Conservation (phyloP, 2,797 vertebrate genomes). For the Chelonia mydas region DNA sequence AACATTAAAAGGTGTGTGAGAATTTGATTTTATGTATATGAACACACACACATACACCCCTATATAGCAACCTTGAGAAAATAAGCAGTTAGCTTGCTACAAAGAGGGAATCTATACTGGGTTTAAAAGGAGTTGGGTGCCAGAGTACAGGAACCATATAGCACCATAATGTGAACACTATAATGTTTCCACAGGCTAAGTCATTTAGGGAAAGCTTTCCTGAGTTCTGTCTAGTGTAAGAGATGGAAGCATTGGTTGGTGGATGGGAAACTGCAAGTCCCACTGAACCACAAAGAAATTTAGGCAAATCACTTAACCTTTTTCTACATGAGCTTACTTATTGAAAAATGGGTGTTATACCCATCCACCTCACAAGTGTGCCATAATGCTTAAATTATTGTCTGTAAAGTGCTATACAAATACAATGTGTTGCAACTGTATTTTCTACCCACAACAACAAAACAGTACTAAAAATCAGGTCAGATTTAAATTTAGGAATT, state of each 20-base stretch:
- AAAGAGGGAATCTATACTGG: not conserved
- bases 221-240: not conserved
- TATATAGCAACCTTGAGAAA: not conserved
- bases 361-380: constrained; percentile 58
- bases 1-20: not conserved
- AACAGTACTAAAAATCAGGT: constrained; percentile 25
- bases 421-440: constrained; percentile 64
- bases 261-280: not conserved
- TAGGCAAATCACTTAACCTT: not conserved
- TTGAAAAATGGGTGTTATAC: constrained; percentile 66
- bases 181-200: not conserved
- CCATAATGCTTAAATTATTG: constrained; percentile 53
- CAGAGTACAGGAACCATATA: not conserved
- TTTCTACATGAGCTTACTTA: constrained; percentile 65
- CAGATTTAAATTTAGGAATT: constrained; percentile 41
- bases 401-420: constrained; percentile 55
- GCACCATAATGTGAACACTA: not conserved
- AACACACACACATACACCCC: not conserved
- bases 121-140: constrained; percentile 14
- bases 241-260: not conserved
- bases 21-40: not conserved
- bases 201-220: constrained; percentile 74
- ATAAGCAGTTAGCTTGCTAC: not conserved
- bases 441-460: constrained; percentile 51
- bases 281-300: not conserved